Evolutionary conservation across 2,113 vertebrate species (phyloP), one percentile per base, ranked within the genome.

Genomic region (Anhinga rufa): DNA sequence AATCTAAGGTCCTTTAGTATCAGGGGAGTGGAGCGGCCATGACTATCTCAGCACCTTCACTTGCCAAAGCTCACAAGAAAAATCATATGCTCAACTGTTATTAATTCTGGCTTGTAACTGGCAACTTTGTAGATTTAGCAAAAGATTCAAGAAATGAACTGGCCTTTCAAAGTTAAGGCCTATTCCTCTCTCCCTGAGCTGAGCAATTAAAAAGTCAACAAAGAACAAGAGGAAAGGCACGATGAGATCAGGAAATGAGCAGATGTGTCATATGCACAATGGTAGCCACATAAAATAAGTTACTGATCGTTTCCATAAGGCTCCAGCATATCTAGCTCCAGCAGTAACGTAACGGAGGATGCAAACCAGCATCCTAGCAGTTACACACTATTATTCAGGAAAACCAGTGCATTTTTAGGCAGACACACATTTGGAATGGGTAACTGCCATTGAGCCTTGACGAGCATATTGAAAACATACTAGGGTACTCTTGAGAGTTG

Each of bases 391-490:
- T 60, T 64, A 25, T 57, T 68, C 46, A 64, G 72, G 49, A 88
- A 76, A 89, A 57, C 1, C 18, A 49, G 68, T 74, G 38, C 17
- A n/a, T 38, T 95, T 95, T 94, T 62, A 86, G 66, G 80, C 40
- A 90, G 58, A 51, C 84, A 60, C 25, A 83, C 31, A 20, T 90
- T 80, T 88, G 72, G 68, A 93, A 86, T 34, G 21, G 65, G 22
- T 79, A 88, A 88, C 29, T 79, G 64, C 77, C 89, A 69, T 1
- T 5, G 17, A 89, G 78, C 44, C 84, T 82, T 48, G 81, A 40
- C 49, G 82, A 86, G 91, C 87, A 89, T 85, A 91, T 82, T 95
- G 93, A 95, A 93, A 95, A 89, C 46, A 40, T 82, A 49, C 40
- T 42, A 77, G 36, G 29, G 74, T 51, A 76, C 91, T 87, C 94